phyloP scores from a whole-genome alignment of 2,113 vertebrate species.

The Propithecus coquereli region DNA sequence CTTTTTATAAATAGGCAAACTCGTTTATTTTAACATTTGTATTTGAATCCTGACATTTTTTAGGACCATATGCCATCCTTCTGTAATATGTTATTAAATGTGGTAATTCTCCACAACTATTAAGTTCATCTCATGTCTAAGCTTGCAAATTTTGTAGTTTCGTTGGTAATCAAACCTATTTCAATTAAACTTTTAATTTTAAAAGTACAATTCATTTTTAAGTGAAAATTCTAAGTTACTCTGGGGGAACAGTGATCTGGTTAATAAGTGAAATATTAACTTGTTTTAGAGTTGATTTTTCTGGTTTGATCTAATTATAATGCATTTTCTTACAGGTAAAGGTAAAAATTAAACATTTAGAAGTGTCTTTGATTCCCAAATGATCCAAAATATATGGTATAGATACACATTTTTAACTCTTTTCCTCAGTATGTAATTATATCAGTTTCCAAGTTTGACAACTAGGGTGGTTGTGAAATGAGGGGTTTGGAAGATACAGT shows the following conservation, averaged over 20 bases:
- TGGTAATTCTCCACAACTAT: background rate
- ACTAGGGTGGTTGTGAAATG: background rate
- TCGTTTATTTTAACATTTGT: background rate
- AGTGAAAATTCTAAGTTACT: constrained; percentile 32
- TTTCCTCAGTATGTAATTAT: background rate
- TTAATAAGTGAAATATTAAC: constrained; percentile 61
- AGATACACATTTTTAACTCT: background rate
- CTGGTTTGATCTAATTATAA: constrained; percentile 27
- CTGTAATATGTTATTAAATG: background rate
- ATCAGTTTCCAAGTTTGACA: background rate
- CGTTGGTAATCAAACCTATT: background rate
- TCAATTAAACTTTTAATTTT: background rate
- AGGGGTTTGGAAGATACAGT: background rate
- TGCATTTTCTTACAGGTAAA: constrained; percentile 12
- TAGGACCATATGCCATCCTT: background rate
- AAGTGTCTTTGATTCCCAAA: background rate
- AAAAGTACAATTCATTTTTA: constrained; percentile 24
- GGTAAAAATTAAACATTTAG: constrained; percentile 14
- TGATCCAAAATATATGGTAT: background rate
- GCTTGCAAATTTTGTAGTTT: constrained; percentile 10
- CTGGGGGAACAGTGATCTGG: background rate
- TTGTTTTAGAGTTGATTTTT: constrained; percentile 41
- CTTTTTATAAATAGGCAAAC: background rate
- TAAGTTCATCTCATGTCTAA: background rate
- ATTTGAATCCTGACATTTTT: constrained; percentile 22